Evolutionary conservation across 2,888 invertebrate genomes (phyloP).

Genomic region (Lochmaea capreae): DNA sequence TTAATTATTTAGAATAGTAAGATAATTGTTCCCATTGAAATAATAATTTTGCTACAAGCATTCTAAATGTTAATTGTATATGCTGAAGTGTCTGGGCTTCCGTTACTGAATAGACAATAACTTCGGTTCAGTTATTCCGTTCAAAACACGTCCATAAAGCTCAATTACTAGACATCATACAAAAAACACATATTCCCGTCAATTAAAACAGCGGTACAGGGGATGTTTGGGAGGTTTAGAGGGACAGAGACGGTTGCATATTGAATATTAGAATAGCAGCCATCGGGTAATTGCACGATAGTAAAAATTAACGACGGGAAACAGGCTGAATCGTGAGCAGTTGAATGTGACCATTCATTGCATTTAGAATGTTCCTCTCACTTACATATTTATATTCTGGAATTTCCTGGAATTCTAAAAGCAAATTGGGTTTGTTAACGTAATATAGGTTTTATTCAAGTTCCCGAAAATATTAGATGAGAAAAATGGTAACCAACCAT

Average conservation of each 20-base stretch:
- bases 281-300: slow-evolving; percentile 61
- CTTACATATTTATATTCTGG: slow-evolving; percentile 48
- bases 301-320: slow-evolving; percentile 66
- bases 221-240: slow-evolving; percentile 17
- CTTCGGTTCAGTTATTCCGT: slow-evolving; percentile 28
- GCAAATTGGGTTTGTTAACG: background rate
- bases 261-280: slow-evolving; percentile 42
- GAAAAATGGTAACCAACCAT: no score
- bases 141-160: slow-evolving; percentile 30
- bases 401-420: background rate
- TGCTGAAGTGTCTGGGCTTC: background rate
- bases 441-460: background rate
- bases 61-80: background rate
- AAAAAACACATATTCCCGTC: slow-evolving; percentile 34
- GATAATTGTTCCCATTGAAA: background rate
- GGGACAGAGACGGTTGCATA: slow-evolving; percentile 41
- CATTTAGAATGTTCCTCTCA: slow-evolving; percentile 53
- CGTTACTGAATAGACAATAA: slow-evolving; percentile 26
- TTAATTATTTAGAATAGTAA: background rate
- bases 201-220: slow-evolving; percentile 38
- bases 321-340: slow-evolving; percentile 64
- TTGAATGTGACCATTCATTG: slow-evolving; percentile 62
- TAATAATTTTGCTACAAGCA: background rate
- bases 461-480: no score
- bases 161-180: slow-evolving; percentile 38